Percentiles rank a stretch among this genome's conserved stretches.
phyloP scores from a whole-genome alignment of 30 jellyfish, hydroid and myxozoan species.

The Aurelia sp. region DNA sequence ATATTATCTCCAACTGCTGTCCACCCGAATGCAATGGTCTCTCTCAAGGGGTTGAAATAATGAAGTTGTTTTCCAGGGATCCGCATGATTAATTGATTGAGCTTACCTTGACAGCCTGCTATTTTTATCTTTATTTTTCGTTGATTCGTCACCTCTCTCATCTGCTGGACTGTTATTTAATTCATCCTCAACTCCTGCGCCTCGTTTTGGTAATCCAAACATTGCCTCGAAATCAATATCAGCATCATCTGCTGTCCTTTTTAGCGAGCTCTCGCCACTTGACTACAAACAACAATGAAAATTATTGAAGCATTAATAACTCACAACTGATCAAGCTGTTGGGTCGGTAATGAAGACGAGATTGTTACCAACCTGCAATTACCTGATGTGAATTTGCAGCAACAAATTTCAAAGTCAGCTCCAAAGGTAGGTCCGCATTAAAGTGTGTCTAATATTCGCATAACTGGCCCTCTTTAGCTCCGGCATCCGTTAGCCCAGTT shows the following conservation, averaged over 20 bases:
- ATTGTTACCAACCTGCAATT: no score
- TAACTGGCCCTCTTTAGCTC: no score
- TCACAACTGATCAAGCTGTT: no score
- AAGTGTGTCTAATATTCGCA: no score
- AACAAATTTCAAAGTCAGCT: no score
- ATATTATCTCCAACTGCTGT: not conserved
- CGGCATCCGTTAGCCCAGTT: no score
- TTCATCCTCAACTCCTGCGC: not conserved
- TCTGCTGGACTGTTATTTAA: slow-evolving; percentile 28
- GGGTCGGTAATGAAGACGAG: no score
- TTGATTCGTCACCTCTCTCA: not conserved
- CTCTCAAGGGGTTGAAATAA: not conserved
- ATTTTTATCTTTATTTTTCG: slow-evolving; percentile 34
- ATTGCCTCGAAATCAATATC: slow-evolving; percentile 54
- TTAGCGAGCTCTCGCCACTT: not conserved
- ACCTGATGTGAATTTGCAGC: no score
- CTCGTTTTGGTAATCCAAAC: slow-evolving; percentile 42
- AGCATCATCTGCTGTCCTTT: slow-evolving; percentile 33
- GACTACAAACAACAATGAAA: not conserved
- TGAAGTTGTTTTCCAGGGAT: not conserved
- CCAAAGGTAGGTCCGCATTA: no score
- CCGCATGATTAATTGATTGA: not conserved
- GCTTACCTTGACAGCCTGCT: slow-evolving; percentile 9
- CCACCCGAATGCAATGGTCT: not conserved
- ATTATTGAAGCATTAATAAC: no score